Base-by-base conservation (phyloP, 2,797 vertebrate genomes). In the Falco rusticolus region DNA sequence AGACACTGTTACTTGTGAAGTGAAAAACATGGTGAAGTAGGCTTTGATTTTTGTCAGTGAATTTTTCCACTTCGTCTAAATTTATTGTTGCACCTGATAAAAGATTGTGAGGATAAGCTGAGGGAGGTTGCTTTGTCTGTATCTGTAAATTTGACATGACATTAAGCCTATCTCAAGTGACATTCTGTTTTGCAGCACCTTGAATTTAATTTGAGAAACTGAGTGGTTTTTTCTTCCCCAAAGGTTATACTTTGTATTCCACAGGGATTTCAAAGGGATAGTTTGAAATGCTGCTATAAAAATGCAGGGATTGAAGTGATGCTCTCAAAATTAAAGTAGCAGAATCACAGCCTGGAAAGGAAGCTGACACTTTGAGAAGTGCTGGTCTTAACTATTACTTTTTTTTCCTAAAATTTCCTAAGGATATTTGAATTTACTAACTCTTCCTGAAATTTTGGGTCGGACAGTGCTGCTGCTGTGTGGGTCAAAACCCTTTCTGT, bases 271-370 rank as follows among this genome's bases (percentile, higher is more conserved):
- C 80, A 86, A 79, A 91, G 59, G 39, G 9, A 25, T 21, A 13
- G 28, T 45, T 50, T 65, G 50, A 53, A 94, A 81, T 17, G 10
- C 25, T 81, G 34, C 66, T 86, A 6, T 59, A 86, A 86, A 90
- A 92, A 79, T 47, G 43, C 51, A 77, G 50, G 33, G 12, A n/a
- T 69, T 66, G 41, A 93, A 89, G 64, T 31, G 75, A 78, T 79
- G 68, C 48, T 85, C 14, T 93, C n/a, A 13, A 29, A 39, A 41
- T 75, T 56, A 70, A 84, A 94, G 33, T 3, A 87, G 29, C 39
- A 84, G 91, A 93, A 79, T 74, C 90, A 68, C 29, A 88, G 47
- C 47, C 56, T 92, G 53, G 34, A 94, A 94, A 56, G 84, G 34
- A 90, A 91, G 39, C 29, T 56, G 51, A 37, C 19, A 39, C 48